A percentile compares a stretch with the other conserved stretches of the same genome.
These are phyloP conservation scores for Torymus auratus DNA, from an alignment of 2,888 invertebrate species.

Conservation along the genomic window DNA sequence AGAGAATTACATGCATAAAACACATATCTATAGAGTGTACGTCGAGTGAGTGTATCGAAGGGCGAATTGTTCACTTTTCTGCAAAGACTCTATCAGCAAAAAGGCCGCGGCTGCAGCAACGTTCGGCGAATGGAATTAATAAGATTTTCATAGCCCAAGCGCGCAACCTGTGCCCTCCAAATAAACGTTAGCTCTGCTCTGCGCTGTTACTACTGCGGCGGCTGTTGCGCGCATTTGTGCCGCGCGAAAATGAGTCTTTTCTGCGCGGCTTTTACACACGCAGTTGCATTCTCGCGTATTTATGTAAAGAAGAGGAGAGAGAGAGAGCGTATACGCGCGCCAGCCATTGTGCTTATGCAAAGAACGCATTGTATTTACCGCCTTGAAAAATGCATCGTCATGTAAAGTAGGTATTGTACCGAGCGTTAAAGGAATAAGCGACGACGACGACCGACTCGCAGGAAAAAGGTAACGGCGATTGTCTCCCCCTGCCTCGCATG, in stretches of 20 bases:
- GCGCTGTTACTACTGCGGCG: too few relatives aligned
- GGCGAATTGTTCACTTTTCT: not conserved
- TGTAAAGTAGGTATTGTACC: constrained; percentile 50
- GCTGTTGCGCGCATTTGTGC: too few relatives aligned
- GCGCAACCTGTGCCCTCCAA: constrained; percentile 22
- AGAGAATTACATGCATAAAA: too few relatives aligned
- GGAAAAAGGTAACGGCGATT: constrained; percentile 25
- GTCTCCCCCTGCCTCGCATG: not conserved
- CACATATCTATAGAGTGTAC: not conserved
- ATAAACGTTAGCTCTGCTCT: constrained; percentile 3
- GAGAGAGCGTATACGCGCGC: too few relatives aligned
- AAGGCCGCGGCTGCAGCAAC: not conserved
- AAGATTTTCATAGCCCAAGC: constrained; percentile 38
- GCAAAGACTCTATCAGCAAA: not conserved
- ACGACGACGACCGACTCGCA: not conserved
- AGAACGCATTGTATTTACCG: constrained; percentile 57
- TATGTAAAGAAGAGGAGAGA: constrained; percentile 47
- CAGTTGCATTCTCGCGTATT: constrained; percentile 21
- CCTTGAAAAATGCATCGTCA: constrained; percentile 48
- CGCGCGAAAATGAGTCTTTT: constrained; percentile 42
- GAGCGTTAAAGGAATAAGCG: constrained; percentile 43
- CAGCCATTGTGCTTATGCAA: constrained; percentile 63
- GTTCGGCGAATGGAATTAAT: constrained; percentile 33
- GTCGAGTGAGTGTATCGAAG: not conserved
- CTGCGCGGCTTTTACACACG: constrained; percentile 11